Evolutionary conservation across 2,888 invertebrate genomes (phyloP), one percentile per base, ranked within the genome.

Genomic region (Xylota sylvarum): DNA sequence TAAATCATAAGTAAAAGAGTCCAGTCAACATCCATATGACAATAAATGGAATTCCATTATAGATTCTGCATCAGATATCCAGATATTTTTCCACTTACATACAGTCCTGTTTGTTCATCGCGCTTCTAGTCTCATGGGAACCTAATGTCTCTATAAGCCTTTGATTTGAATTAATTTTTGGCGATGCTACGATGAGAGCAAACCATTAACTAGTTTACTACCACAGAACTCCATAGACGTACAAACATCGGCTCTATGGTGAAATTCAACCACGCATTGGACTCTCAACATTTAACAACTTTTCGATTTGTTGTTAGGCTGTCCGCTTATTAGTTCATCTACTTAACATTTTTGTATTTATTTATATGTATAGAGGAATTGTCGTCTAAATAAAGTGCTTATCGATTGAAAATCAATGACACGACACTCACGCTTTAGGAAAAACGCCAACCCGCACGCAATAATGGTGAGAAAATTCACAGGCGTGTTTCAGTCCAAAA

Each of bases 51-150:
- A 73, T 78, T 72, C 14, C 50, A 72, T 72, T 72, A 52, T 32
- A 78, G 60, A 72, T 70, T 70, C 43, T 65, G 79, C 72, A 48
- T 64, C 52, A 84, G 72, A 79, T 69, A 74, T 48, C 72, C 60
- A 43, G 19, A 30, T 46, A 19, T 35, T 43, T 64, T 46, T 65
- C 32, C 43, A 56, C 32, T 19, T 37, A 27, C 35, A 37, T 19
- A 10, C 46, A 27, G 23, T 50, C 58, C 17, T n/a, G 48, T 37
- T 55, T 40, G 40, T 74, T 6, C 27, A n/a, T 23, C 10, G 17
- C 62, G 35, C 69, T 48, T 64, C 69, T 56, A 35, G 50, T 79
- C 79, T 74, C 84, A 84, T 84, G 84, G 84, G 84, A 84, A 84
- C 79, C 74, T 79, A 79, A 84, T 79, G 74, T 84, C 79, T 73